These are phyloP conservation scores for Venturia canescens DNA, from an alignment of 1,140 invertebrate species.

Conservation along the genomic window DNA sequence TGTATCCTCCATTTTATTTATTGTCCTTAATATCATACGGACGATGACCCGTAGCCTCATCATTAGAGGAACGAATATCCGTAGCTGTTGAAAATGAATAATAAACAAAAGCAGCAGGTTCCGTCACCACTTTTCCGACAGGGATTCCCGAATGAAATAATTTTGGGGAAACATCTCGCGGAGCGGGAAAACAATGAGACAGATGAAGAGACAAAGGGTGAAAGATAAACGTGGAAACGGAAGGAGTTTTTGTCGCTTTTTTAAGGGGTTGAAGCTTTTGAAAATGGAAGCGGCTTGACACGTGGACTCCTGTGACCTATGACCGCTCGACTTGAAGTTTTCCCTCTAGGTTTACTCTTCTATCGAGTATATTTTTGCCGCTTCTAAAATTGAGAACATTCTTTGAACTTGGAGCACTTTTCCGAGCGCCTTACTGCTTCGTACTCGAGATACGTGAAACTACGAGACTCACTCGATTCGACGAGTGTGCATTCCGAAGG, in stretches of 20 bases:
- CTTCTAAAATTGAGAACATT: not conserved
- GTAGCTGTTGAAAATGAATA: not conserved
- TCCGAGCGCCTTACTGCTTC: not conserved
- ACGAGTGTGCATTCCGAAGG: not conserved
- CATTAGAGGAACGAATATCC: not conserved
- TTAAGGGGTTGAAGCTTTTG: not conserved
- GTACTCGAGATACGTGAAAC: not conserved
- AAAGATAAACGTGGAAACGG: not conserved
- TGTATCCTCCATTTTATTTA: not conserved
- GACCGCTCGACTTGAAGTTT: not conserved
- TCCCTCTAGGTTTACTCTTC: not conserved
- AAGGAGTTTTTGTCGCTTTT: not conserved
- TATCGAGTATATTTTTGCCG: not conserved
- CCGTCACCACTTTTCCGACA: not conserved
- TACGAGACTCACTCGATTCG: not conserved
- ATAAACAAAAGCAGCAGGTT: not conserved
- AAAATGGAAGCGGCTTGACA: slow-evolving; percentile 6
- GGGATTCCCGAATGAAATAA: not conserved
- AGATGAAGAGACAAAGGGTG: not conserved
- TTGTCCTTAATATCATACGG: too few species aligned
- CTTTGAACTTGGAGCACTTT: slow-evolving; percentile 8
- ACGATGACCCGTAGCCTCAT: not conserved
- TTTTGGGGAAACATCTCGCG: not conserved
- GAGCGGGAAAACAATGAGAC: too few species aligned
- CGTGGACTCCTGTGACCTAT: not conserved